Base-by-base conservation (phyloP, 2,888 invertebrate species). In the Scrobipalpa costella region DNA sequence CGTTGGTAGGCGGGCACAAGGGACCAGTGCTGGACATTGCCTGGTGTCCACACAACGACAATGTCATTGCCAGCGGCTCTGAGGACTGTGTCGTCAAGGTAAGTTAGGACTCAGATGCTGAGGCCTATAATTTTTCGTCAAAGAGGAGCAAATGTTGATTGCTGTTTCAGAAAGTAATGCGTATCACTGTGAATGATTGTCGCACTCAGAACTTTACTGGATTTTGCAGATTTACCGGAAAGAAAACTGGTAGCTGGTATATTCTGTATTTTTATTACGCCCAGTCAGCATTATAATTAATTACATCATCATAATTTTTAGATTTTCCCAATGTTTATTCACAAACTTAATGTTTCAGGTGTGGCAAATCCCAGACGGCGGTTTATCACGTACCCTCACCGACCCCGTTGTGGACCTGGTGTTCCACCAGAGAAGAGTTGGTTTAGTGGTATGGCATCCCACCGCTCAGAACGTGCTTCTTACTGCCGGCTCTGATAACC, bases 1-100 rank as follows among this genome's bases (percentile, higher is more conserved):
- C 98, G 5, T 92, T 98, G 65, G 98, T 99, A 49, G 98, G 98
- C 61, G 99, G 99, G 49, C 99, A 99, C 93, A 97, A 98, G 83
- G 99, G 98, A 36, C 98, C 98, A 0, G 98, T 99, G 40, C 90
- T 98, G 69, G 99, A 99, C 90, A 97, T 99, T 75, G 96, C 98
- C 58, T 99, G 98, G 98, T 98, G 98, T 86, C 99, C 99, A 0
- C 99, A 99, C 90, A 98, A 99, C 83, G 99, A 99, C 91, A 98
- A 98, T 85, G 96, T 99, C 68, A 98, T 99, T 77, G 99, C 99
- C 59, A 98, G 98, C 62, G 98, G 98, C 62, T 98, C 98, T 0
- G 99, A 99, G 84, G 99, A 99, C 89, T 97, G 98, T 81, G 97
- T 98, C 9, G 98, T 27, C 27, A 27, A 27, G 27, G 27, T 27